Evolutionary conservation across 2,888 invertebrate genomes (phyloP).

Genomic region (Pheosia tremula): DNA sequence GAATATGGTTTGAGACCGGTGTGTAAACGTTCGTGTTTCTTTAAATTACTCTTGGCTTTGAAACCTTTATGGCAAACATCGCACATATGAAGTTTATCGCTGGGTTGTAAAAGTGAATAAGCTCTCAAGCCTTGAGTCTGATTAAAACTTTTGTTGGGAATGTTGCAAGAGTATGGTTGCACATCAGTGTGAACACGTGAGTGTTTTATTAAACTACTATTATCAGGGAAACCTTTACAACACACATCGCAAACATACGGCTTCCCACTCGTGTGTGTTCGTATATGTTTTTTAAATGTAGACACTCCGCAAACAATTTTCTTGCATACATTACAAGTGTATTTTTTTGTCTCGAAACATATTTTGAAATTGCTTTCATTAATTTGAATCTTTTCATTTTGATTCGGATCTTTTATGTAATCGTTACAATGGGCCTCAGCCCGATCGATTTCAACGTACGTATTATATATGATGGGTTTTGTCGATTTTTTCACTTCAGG

Average conservation of each 20-base stretch:
- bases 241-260: conserved; percentile 18
- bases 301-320: conserved; percentile 7
- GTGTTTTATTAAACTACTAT: accelerated
- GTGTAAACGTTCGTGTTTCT: neutral
- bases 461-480: neutral
- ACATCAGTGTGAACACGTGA: conserved; percentile 14
- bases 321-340: conserved; percentile 20
- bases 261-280: conserved; percentile 18
- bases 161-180: conserved; percentile 18
- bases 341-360: neutral
- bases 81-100: neutral
- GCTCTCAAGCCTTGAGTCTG: neutral
- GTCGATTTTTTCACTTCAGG: neutral
- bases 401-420: neutral
- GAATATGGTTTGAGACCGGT: neutral
- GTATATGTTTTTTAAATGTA: conserved; percentile 5
- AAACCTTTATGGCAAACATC: neutral
- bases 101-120: neutral
- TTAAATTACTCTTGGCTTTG: neutral
- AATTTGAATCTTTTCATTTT: too few relatives aligned
- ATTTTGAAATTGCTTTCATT: neutral
- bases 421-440: neutral
- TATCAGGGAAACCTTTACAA: conserved; percentile 3
- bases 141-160: conserved; percentile 6
- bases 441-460: too few relatives aligned